A percentile compares a stretch with the other conserved stretches of the same genome.
Evolutionary conservation across 2,797 vertebrate species (phyloP).

Genomic region (Hypotaenidia philippensis): DNA sequence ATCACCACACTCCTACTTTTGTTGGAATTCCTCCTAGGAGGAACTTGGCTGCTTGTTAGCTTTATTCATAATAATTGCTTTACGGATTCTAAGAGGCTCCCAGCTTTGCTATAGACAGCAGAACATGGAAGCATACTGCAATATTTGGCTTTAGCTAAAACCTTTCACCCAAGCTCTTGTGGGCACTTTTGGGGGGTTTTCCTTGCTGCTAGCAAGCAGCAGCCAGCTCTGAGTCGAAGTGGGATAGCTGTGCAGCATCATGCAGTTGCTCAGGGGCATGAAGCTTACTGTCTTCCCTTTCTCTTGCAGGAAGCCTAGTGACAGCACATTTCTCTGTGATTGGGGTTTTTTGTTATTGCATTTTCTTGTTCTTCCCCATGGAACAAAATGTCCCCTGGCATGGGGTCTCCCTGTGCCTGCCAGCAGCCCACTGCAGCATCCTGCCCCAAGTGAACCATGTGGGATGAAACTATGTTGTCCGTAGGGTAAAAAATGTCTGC

Average conservation of each 20-base stretch:
- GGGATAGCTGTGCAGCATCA: not conserved
- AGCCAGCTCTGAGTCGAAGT: rapidly evolving
- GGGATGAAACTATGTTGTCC: not conserved
- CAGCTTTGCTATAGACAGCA: not conserved
- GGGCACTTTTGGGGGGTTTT: not conserved
- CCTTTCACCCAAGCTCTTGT: not conserved
- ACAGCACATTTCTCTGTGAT: rapidly evolving
- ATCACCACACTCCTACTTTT: not conserved
- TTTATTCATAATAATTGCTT: not conserved
- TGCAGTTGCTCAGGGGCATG: rapidly evolving
- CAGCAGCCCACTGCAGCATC: not conserved
- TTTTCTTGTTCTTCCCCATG: not conserved
- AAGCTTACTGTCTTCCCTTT: not conserved
- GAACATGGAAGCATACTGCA: not conserved
- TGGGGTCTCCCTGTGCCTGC: not conserved
- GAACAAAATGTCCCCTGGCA: not conserved
- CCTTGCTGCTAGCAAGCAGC: not conserved
- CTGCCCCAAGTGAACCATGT: not conserved
- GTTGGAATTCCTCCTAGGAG: not conserved
- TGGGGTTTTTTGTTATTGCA: not conserved
- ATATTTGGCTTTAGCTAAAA: not conserved
- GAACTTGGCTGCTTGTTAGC: not conserved
- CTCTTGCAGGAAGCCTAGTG: not conserved
- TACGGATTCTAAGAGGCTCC: not conserved
- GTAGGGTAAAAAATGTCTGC: not conserved